Evolutionary conservation across 2,113 vertebrate species (phyloP).

Genomic region (Acanthisitta chloris): DNA sequence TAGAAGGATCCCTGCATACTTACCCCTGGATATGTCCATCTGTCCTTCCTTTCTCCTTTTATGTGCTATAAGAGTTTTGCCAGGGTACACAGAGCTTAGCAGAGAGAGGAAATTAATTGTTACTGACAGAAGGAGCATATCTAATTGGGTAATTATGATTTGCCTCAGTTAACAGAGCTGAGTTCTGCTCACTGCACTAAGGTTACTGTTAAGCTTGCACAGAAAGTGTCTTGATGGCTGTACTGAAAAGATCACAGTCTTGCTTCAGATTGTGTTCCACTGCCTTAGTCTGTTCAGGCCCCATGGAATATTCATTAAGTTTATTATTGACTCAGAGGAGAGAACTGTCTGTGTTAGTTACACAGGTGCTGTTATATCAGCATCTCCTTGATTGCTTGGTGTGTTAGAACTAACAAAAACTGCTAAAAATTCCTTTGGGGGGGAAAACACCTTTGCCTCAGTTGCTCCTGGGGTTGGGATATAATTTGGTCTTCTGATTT

Average conservation of each 20-base stretch:
- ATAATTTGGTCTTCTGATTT: not conserved
- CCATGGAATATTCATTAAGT: not conserved
- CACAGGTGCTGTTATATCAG: not conserved
- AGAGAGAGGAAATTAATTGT: not conserved
- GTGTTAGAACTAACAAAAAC: not conserved
- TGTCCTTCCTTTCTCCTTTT: slow-evolving; percentile 8
- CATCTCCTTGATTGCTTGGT: not conserved
- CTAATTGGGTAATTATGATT: slow-evolving; percentile 16
- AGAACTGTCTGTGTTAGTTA: not conserved
- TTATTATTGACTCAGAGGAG: not conserved
- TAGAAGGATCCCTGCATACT: not conserved
- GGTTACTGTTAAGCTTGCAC: not conserved
- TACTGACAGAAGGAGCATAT: not conserved
- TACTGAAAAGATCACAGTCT: not conserved
- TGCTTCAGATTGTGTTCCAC: not conserved
- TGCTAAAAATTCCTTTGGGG: not conserved
- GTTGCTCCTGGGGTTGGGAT: not conserved
- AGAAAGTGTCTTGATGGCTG: not conserved
- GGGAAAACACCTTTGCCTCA: not conserved
- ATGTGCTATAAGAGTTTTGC: not conserved
- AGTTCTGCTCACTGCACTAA: not conserved
- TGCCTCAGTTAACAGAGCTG: not conserved
- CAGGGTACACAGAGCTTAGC: not conserved
- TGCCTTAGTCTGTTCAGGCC: not conserved
- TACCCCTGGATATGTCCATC: not conserved